Base-by-base conservation (phyloP, 2,888 invertebrate genomes). In the Plemyria rubiginata region DNA sequence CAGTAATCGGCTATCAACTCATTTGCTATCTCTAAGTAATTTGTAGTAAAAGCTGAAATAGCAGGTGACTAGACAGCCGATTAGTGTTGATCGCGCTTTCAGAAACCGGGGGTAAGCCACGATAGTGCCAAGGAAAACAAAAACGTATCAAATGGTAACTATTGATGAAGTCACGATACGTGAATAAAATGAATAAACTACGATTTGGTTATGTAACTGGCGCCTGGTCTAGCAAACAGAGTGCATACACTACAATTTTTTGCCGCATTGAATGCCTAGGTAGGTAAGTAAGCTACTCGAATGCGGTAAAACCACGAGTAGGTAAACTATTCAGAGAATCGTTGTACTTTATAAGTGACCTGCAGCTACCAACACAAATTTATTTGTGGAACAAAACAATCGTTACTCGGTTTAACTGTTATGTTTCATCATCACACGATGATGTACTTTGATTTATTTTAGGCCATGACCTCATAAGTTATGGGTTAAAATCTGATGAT, bases 221-320 rank as follows among this genome's bases (percentile, higher is more conserved):
- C 62, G 57, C 53, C 62, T 48, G 4, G 54, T 54, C 43, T 54
- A 38, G 45, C 7, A 49, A 49, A 40, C 46, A 49, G 49, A 50
- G 32, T 46, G 46, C 46, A 51, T 15, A n/a, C n/a, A n/a, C n/a
- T 52, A 32, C 36, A 59, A 63, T 55, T 63, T 63, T 40, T 52
- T 59, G 54, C 41, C 46, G 63, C 54, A 62, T 57, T 40, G 40
- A 28, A 50, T 51, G 15, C 32, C 29, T 56, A 46, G 29, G 15
- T 36, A 48, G 16, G 13, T 36, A 36, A 28, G 15, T 12, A 7
- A 40, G 28, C 45, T 32, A 28, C 46, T 52, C 13, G 16, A 62
- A 29, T 63, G 59, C 58, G 40, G 50, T 43, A 54, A 48, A 50
- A 54, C 57, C 13, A 54, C 41, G 7, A 32, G 38, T 54, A n/a